Conservation (phyloP, 2,797 vertebrate species). For the Urocyon cinereoargenteus region DNA sequence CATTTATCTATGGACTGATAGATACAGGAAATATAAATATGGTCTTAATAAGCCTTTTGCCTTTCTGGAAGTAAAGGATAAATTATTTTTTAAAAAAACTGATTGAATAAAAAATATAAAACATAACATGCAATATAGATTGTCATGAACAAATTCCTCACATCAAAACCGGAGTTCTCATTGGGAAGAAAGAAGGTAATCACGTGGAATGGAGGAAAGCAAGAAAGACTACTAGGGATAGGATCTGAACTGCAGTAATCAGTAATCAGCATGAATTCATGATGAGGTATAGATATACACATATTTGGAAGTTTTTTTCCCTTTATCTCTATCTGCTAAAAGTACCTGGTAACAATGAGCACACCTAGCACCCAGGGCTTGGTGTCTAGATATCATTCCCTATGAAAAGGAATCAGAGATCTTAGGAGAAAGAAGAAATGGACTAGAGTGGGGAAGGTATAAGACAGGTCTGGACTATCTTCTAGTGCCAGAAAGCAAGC, state of each 20-base stretch:
- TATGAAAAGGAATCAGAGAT: background rate
- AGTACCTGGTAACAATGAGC: background rate
- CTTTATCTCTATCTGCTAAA: background rate
- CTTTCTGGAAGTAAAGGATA: background rate
- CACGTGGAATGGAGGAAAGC: background rate
- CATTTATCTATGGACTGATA: background rate
- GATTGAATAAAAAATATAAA: background rate
- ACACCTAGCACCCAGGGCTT: background rate
- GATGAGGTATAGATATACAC: background rate
- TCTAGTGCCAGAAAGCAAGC: background rate
- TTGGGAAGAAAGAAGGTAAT: background rate
- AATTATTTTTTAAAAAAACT: background rate
- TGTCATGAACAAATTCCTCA: background rate
- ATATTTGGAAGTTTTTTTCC: background rate
- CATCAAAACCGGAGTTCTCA: background rate
- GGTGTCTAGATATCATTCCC: background rate
- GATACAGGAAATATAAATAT: background rate
- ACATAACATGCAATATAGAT: background rate
- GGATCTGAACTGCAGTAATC: background rate
- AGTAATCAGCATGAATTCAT: background rate
- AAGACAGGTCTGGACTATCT: background rate
- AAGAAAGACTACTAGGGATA: background rate
- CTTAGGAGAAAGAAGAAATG: background rate
- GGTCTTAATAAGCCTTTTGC: background rate
- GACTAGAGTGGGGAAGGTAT: background rate